Evolutionary conservation across 2,797 vertebrate genomes (phyloP).

Genomic region (Pterois miles): DNA sequence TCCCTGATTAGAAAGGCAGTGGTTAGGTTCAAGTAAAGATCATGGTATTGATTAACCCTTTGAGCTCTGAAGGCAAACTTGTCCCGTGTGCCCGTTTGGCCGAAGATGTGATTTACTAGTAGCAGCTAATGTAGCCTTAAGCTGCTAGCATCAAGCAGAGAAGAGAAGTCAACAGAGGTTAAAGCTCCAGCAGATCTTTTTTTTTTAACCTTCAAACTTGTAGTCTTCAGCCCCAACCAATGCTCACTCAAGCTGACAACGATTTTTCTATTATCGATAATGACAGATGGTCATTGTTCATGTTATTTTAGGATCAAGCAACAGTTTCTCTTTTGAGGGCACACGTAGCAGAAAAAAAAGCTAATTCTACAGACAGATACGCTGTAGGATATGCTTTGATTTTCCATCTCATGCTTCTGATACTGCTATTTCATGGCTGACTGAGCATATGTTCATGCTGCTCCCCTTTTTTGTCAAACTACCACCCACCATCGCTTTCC

Average conservation of each 20-base stretch:
- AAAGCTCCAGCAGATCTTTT: too few species aligned
- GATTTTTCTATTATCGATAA: not conserved
- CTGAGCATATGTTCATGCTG: conserved; percentile 9
- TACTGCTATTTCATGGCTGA: not conserved
- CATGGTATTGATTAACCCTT: not conserved
- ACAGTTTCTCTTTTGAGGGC: not conserved
- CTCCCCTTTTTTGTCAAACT: not conserved
- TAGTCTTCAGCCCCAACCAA: not conserved
- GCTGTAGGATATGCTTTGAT: not conserved
- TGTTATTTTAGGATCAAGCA: not conserved
- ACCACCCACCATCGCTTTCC: not conserved
- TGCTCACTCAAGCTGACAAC: not conserved
- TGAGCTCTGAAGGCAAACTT: not conserved
- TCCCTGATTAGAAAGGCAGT: not conserved
- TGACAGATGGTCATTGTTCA: not conserved
- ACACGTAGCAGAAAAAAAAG: not conserved
- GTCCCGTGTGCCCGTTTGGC: not conserved
- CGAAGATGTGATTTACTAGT: not conserved
- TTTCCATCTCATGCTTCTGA: not conserved
- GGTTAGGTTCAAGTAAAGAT: not conserved
- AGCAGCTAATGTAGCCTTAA: not conserved
- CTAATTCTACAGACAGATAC: not conserved
- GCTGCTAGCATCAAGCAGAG: not conserved
- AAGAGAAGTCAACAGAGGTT: too few species aligned
- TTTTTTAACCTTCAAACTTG: too few species aligned